phyloP scores from a whole-genome alignment of 2,113 vertebrate genomes.

The Pica pica region DNA sequence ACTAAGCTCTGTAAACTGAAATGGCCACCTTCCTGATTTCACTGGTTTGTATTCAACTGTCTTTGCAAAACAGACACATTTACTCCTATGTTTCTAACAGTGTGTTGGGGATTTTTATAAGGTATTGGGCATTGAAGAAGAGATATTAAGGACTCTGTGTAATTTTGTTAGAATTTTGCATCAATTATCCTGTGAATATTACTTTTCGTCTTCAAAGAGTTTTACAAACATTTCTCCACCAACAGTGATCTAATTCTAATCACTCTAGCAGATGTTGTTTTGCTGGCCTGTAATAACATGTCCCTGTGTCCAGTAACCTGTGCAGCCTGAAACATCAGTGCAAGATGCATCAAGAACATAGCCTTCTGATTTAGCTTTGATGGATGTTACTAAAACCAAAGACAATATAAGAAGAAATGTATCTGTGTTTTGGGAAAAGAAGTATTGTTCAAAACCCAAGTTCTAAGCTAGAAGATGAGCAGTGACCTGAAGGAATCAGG shows the following conservation, averaged over 20 bases:
- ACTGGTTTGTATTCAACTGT: neutral
- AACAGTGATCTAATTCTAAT: constrained; percentile 6
- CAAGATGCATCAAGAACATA: neutral
- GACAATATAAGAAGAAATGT: neutral
- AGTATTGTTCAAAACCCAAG: neutral
- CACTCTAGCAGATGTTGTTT: constrained; percentile 40
- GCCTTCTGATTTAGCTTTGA: neutral
- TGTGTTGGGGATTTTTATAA: neutral
- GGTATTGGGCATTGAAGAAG: neutral
- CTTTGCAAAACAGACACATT: neutral
- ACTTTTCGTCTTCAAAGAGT: neutral
- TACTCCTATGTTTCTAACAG: neutral
- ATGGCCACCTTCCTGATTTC: neutral
- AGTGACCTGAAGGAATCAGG: neutral
- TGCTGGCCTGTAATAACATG: neutral
- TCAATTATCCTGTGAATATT: neutral
- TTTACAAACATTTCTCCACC: neutral
- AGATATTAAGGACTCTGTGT: neutral
- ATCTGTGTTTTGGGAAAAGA: neutral
- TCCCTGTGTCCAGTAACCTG: neutral
- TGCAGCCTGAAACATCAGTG: neutral
- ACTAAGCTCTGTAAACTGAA: neutral
- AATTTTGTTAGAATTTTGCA: neutral
- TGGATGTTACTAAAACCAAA: neutral
- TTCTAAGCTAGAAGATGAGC: neutral